Base-by-base conservation (phyloP, 2,113 vertebrate species). In the Rhynchomys soricoides region DNA sequence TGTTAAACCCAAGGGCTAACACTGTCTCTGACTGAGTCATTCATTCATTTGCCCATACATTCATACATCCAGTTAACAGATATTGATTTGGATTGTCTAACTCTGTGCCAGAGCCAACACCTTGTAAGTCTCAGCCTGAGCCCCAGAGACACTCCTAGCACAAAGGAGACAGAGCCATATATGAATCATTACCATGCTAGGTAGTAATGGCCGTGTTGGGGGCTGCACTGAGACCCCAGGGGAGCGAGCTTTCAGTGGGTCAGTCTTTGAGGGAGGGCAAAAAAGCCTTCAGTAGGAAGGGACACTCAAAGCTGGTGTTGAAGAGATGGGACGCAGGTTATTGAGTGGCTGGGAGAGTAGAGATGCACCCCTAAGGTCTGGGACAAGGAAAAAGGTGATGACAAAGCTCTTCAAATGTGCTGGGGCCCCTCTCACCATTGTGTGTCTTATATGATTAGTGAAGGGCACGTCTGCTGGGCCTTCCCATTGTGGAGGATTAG, bases 1-100 rank as follows among this genome's bases (percentile, higher is more conserved):
- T 75, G 55, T n/a, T 75, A 64, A 43, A 59, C 40, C 43, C 34
- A 10, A 11, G 17, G 48, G 89, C 89, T 50, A 95, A 79, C 78
- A n/a, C 52, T 24, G 5, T 57, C 48, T 52, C 78, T n/a, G 78
- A 34, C 34, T n/a, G 19, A 7, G 34, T n/a, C 5, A 22, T 13
- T n/a, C 34, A 57, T 37, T 57, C 37, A 57, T 55, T 52, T 57
- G 52, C 4, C 78, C 78, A n/a, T 57, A 34, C 52, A 57, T n/a
- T 57, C 50, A 81, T 55, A 3, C 19, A 57, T n/a, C 50, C 52
- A 81, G 10, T 81, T 57, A n/a, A 57, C 34, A 57, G 79, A 82
- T 89, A 86, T 88, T 89, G 85, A 87, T 9, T 92, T 64, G 90
- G 55, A 71, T 31, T 37, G 34, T 95, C 79, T 52, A 81, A 73